Evolutionary conservation across 2,113 vertebrate species (phyloP).

Genomic region (Erythrolamprus reginae): DNA sequence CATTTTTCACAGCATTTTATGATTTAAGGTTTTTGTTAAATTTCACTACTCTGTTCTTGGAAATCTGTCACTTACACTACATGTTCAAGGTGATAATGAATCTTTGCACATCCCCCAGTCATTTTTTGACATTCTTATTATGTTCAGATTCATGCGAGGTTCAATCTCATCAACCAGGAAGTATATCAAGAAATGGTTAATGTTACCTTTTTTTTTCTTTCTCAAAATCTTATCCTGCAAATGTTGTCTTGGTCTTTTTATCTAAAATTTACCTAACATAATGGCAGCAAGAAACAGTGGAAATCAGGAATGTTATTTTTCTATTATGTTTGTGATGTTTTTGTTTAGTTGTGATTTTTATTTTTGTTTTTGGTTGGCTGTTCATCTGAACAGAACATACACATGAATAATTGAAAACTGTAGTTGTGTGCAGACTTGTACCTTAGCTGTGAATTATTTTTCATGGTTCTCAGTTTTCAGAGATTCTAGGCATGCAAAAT

Average conservation of each 20-base stretch:
- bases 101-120: not conserved
- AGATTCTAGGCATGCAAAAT: not conserved
- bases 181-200: not conserved
- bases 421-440: not conserved
- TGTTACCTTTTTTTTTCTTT: not conserved
- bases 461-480: not conserved
- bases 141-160: not conserved
- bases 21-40: not conserved
- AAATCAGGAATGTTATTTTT: not conserved
- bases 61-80: not conserved
- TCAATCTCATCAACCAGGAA: not conserved
- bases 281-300: not conserved
- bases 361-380: not conserved
- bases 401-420: not conserved
- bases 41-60: not conserved
- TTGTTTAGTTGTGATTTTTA: not conserved
- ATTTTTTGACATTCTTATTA: not conserved
- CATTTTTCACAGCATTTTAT: not conserved
- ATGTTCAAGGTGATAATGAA: not conserved
- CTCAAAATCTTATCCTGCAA: not conserved
- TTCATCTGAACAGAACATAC: not conserved
- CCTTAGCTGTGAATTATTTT: not conserved
- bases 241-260: not conserved
- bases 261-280: not conserved
- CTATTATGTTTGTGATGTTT: not conserved